Evolutionary conservation across 2,113 vertebrate species (phyloP).

Genomic region (Carollia perspicillata): DNA sequence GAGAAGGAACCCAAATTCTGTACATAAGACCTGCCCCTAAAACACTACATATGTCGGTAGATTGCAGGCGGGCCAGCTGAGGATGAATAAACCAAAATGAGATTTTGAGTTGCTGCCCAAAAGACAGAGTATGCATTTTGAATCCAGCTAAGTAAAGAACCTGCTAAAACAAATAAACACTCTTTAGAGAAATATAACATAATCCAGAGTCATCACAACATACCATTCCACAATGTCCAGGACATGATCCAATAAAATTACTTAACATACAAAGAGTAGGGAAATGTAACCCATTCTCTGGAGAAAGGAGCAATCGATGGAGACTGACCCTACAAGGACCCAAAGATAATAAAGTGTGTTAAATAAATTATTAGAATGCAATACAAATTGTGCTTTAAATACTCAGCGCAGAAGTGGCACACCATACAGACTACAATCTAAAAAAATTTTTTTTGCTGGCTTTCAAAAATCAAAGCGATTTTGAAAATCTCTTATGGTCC

Average conservation of each 20-base stretch:
- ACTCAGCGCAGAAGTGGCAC: background rate
- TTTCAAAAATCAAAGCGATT: slow-evolving; percentile 30
- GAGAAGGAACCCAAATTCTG: background rate
- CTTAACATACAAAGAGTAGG: background rate
- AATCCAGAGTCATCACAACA: background rate
- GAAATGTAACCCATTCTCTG: background rate
- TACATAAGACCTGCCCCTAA: background rate
- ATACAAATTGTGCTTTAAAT: background rate
- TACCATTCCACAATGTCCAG: background rate
- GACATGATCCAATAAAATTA: background rate
- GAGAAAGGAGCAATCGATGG: background rate
- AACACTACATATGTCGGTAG: background rate
- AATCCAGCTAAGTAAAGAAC: background rate
- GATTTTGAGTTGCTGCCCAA: background rate
- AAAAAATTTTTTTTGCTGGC: background rate
- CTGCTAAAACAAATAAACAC: background rate
- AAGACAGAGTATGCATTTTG: background rate
- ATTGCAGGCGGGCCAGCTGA: background rate
- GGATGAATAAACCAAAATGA: background rate
- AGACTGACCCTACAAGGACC: background rate
- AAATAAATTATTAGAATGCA: background rate
- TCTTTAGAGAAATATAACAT: slow-evolving; percentile 25
- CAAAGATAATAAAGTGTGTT: background rate
- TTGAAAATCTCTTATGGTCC: background rate
- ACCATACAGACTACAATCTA: background rate